Base-by-base conservation (phyloP, 1,140 invertebrate species). In the Zaprionus africanus region DNA sequence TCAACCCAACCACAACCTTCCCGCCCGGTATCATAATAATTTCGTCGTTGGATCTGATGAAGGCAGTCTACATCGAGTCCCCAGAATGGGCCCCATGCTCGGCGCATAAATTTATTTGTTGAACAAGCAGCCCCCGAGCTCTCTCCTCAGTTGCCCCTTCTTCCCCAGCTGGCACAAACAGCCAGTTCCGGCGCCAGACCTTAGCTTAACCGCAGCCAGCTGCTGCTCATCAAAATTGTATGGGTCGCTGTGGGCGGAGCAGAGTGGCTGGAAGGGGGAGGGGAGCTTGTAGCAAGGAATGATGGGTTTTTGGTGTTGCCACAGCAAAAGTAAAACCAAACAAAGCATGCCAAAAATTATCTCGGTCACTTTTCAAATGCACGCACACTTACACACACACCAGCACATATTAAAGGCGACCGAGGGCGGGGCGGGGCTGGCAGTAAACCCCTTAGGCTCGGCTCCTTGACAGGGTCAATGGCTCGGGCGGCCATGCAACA, bases 341-440 rank as follows among this genome's bases (percentile, higher is more conserved):
- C 82, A 85, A 85, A 85, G 82, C 79, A 85, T 85, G 79, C 82
- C 84, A 87, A 84, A 87, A 87, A 87, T 87, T 88, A 87, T 87
- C 84, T 87, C 81, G 83, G 83, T 87, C 83, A 88, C 83, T 87
- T 87, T 87, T 87, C 83, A 88, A 87, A 87, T 84, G 87, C 83
- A 87, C 81, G 84, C 86, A 78, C 83, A 69, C 66, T 66, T 73
- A 62, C 51, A 57, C 61, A 79, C 11, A 51, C 46, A 34, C 24
- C n/a, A n/a, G n/a, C n/a, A 76, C 26, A 51, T 36, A 74, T 41
- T 43, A 36, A 26, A 1, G 53, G 43, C 19, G 3, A 43, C n/a
- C 38, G 28, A 15, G 22, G 5, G 53, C 5, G 26, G n/a, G 49
- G n/a, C 2, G 5, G 19, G 19, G 9, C 17, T 5, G 24, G 24